These are phyloP conservation scores for Beroe forskalii DNA, from an alignment of 37 sponge, comb jelly and placozoan species.

Conservation along the genomic window DNA sequence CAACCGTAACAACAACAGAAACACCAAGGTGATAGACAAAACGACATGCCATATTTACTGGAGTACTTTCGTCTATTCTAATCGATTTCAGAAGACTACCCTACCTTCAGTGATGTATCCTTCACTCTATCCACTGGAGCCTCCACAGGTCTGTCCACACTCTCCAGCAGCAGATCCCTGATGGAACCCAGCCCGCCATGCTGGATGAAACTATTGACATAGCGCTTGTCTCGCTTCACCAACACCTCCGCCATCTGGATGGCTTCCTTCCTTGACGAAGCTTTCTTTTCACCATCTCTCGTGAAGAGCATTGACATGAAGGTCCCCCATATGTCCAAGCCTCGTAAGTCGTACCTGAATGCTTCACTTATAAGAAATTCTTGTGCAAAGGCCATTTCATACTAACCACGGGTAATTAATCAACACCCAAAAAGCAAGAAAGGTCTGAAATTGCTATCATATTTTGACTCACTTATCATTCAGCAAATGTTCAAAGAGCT, in stretches of 20 bases:
- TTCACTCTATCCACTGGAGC: background rate
- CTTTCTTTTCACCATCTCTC: background rate
- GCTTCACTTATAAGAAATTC: too few species aligned
- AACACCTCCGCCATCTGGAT: background rate
- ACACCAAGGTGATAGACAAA: too few species aligned
- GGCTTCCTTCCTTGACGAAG: background rate
- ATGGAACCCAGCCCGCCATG: conserved; percentile 15
- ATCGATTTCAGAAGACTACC: too few species aligned
- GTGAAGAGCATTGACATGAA: conserved; percentile 7
- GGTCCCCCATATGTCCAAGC: conserved; percentile 1
- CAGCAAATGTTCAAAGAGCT: conserved; percentile 7
- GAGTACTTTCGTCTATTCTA: too few species aligned
- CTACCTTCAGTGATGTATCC: background rate
- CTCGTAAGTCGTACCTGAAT: conserved; percentile 4
- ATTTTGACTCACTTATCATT: background rate
- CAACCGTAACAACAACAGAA: too few species aligned
- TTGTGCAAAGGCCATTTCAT: too few species aligned
- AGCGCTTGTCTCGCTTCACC: background rate
- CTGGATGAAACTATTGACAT: background rate
- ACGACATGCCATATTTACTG: too few species aligned
- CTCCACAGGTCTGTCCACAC: background rate
- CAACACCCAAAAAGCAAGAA: too few species aligned
- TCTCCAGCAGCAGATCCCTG: background rate
- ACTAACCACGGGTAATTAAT: too few species aligned
- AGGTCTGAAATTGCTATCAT: too few species aligned